These are phyloP conservation scores for Parapristionchus giblindavisi DNA, from an alignment of 2,888 invertebrate genomes.

Conservation along the genomic window DNA sequence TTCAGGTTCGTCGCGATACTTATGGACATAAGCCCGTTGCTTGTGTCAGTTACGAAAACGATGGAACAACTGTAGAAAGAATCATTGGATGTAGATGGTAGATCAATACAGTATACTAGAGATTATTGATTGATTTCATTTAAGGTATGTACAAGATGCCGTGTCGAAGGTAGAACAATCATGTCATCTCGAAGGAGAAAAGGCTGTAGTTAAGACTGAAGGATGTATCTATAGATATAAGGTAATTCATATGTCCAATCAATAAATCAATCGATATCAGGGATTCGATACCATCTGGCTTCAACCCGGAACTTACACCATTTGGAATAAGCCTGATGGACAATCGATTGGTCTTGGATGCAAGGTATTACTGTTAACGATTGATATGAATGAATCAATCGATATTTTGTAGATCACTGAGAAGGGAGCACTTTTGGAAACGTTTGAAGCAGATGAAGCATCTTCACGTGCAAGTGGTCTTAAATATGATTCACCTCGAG, in stretches of 20 bases:
- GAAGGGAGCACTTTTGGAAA: constrained; percentile 49
- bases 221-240: constrained; percentile 64
- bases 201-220: constrained; percentile 55
- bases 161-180: constrained; percentile 62
- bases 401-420: constrained; percentile 1
- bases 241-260: constrained; percentile 22
- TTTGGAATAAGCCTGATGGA: constrained; percentile 59
- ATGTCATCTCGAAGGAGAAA: constrained; percentile 53
- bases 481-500: constrained; percentile 54
- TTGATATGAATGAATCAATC: background rate
- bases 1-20: constrained; percentile 55
- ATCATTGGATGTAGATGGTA: constrained; percentile 66
- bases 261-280: constrained; percentile 17
- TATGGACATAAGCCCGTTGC: constrained; percentile 60
- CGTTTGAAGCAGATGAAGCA: constrained; percentile 52
- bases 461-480: constrained; percentile 52
- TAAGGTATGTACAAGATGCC: constrained; percentile 45
- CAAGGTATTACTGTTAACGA: constrained; percentile 25
- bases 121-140: background rate
- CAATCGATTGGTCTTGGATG: constrained; percentile 56
- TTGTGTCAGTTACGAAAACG: constrained; percentile 53
- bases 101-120: constrained; percentile 14
- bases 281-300: constrained; percentile 63
- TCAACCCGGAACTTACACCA: constrained; percentile 58
- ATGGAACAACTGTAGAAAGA: constrained; percentile 57